These are phyloP conservation scores for Propithecus deckenii DNA, from an alignment of 2,797 vertebrate genomes.

Conservation along the genomic window DNA sequence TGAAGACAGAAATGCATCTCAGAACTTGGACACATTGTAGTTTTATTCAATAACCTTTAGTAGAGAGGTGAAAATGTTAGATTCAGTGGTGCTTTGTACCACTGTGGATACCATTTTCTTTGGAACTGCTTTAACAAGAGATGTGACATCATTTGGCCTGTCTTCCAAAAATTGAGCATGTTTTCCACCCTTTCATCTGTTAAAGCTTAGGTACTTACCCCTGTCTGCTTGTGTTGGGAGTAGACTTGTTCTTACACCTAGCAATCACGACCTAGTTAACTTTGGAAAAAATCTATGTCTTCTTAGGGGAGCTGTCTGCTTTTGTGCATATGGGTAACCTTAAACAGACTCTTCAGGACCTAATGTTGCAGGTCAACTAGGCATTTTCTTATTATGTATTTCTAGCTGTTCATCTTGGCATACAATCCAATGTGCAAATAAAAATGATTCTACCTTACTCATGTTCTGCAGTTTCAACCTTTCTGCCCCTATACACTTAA, in stretches of 20 bases:
- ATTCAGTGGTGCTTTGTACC: neutral
- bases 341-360: neutral
- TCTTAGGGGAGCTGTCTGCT: neutral
- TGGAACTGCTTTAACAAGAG: neutral
- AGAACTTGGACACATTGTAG: neutral
- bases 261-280: neutral
- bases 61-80: neutral
- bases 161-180: neutral
- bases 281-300: neutral
- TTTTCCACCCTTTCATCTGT: neutral
- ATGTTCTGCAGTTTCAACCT: neutral
- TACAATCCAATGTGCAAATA: neutral
- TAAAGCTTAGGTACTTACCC: neutral
- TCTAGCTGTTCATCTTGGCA: neutral
- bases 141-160: neutral
- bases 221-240: neutral
- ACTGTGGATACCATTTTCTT: neutral
- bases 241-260: neutral
- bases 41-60: conserved; percentile 8
- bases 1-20: neutral
- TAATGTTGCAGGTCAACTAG: neutral
- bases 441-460: neutral
- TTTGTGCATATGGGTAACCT: neutral
- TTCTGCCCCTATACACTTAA: neutral
- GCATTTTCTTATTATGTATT: neutral